A percentile compares a stretch with the other conserved stretches of the same genome.
These are phyloP conservation scores for Coranthus polyacanthus DNA, from an alignment of 2,797 vertebrate genomes.

Conservation along the genomic window DNA sequence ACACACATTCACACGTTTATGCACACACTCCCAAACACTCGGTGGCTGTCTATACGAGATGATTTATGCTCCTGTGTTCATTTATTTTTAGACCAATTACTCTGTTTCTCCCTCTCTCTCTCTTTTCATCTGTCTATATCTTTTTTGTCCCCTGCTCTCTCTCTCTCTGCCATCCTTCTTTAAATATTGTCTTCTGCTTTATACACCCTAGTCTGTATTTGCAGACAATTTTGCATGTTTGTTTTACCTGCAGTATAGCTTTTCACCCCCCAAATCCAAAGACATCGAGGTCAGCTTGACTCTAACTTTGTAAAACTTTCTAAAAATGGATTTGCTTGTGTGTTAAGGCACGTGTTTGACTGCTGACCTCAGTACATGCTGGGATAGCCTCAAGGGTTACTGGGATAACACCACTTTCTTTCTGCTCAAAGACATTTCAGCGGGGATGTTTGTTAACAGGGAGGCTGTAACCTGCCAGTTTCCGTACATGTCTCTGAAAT, in stretches of 20 bases:
- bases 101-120: slow-evolving; percentile 27
- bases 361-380: slow-evolving; percentile 7
- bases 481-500: slow-evolving; percentile 16
- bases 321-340: slow-evolving; percentile 1
- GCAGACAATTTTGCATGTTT: slow-evolving; percentile 38
- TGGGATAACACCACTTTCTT: slow-evolving; percentile 5
- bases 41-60: slow-evolving; percentile 60
- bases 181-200: slow-evolving; percentile 31
- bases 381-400: background rate
- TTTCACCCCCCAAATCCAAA: background rate
- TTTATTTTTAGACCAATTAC: slow-evolving; percentile 73
- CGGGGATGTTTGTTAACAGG: slow-evolving; percentile 6
- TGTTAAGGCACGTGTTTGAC: background rate
- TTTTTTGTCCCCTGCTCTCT: slow-evolving; percentile 12
- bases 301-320: slow-evolving; percentile 1
- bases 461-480: slow-evolving; percentile 6
- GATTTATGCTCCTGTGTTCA: slow-evolving; percentile 73
- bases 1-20: slow-evolving; percentile 18
- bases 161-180: background rate
- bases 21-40: slow-evolving; percentile 17
- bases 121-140: slow-evolving; percentile 21
- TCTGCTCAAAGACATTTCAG: slow-evolving; percentile 20
- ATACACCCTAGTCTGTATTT: slow-evolving; percentile 9
- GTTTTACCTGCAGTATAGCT: slow-evolving; percentile 11
- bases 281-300: slow-evolving; percentile 10